Base-by-base conservation (phyloP, 2,888 invertebrate species). In the Drosophila setosimentum region DNA sequence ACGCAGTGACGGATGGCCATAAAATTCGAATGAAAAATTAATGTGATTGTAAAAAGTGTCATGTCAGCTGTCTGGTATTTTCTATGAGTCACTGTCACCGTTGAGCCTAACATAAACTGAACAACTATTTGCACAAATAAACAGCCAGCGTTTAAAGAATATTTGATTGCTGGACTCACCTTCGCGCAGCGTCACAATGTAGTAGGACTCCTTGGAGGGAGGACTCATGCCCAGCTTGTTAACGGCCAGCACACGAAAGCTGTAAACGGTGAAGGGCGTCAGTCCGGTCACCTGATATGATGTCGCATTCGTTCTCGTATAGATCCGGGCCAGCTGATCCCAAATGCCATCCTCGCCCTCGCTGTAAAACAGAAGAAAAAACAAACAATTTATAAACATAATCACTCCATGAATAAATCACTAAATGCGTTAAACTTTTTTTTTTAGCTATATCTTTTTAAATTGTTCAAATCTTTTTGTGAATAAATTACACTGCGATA, bases 191-290 rank as follows among this genome's bases (percentile, higher is more conserved):
- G 96, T 96, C 81, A 96, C 95, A 94, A 96, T 95, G 93, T 95
- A 96, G 93, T 95, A 96, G 66, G 96, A 96, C 90, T 95, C 95
- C 91, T 95, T 95, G 92, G 96, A 95, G 78, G 96, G 95, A 71
- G 94, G 94, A 92, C 96, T 96, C 73, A 94, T 93, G 80, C 96
- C 96, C 93, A 96, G 94, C 75, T 94, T 95, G 92, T 96, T 97
- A 69, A 96, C 95, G 57, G 96, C 96, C 84, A 95, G 93, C 79
- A 96, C 94, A 68, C 95, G 94, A 93, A 97, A 96, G 91, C 95
- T 95, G 94, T 97, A 97, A 68, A 96, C 95, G 57, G 96, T 96
- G 93, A 95, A 96, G 55, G 97, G 96, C 80, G 94, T 94, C 80
- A 97, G 94, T 70, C 94, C 94, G 76, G 94, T 94, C 90, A 97